Base-by-base conservation (phyloP, 2,888 invertebrate species). In the Acronicta alni region DNA sequence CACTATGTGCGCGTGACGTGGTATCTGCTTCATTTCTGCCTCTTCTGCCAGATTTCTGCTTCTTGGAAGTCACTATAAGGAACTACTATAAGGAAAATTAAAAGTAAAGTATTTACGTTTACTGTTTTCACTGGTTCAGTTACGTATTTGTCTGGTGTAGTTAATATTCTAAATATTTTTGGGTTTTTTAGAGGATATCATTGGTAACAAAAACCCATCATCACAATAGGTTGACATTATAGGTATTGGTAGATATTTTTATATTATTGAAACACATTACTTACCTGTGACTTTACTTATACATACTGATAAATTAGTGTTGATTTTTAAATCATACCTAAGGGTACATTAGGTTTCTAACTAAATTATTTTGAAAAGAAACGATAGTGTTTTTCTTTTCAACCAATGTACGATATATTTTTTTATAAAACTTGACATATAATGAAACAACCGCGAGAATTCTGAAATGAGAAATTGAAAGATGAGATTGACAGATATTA, bases 131-230 rank as follows among this genome's bases (percentile, higher is more conserved):
- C 7, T 35, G n/a, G 32, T 10, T 7, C 9, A 9, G 9, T 32
- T 12, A 2, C 14, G 14, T 3, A 32, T 20, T 42, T 5, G 7
- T 18, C 14, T 42, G 5, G 14, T 14, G 6, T 20, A 42, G 18
- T 20, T 18, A 18, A 17, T 20, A 54, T 38, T 12, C 12, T 12
- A 18, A 14, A 35, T 56, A 39, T 43, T 67, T 59, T 52, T 18
- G 48, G 72, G 48, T 49, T 67, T 72, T 51, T 41, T 51, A 14
- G 23, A 41, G 60, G 49, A 54, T 54, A 14, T 44, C 16, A 5
- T n/a, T 16, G 0, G 41, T 0, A n/a, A 35, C 6, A 37, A 66
- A 58, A 46, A 51, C 42, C 59, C 35, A 35, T 6, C 12, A 23
- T 38, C 32, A 16, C n/a, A 10, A 17, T 44, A 38, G 15, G n/a